phyloP scores from a whole-genome alignment of 2,113 vertebrate species.

The Zosterops borbonicus region DNA sequence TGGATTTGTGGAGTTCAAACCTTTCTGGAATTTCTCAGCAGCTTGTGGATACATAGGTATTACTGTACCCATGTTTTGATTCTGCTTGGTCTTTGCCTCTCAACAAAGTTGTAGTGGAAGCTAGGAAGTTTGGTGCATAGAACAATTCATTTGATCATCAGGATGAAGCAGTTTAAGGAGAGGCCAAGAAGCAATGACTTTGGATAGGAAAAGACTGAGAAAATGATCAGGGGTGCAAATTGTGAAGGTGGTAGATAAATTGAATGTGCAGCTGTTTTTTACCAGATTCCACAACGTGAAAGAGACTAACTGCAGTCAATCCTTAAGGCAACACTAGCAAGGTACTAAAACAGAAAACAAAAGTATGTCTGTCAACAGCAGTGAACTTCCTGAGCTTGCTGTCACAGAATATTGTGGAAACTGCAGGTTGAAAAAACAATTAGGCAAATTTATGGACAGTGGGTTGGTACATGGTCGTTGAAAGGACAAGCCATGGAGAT shows the following conservation, averaged over 20 bases:
- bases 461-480: not conserved
- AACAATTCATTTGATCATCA: not conserved
- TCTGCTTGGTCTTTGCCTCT: not conserved
- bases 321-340: not conserved
- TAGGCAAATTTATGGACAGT: not conserved
- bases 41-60: not conserved
- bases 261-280: not conserved
- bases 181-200: not conserved
- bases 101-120: not conserved
- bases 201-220: not conserved
- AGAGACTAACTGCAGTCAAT: not conserved
- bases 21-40: not conserved
- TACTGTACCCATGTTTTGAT: not conserved
- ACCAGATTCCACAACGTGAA: fast-evolving
- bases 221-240: not conserved
- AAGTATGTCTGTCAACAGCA: not conserved
- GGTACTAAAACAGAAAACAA: not conserved
- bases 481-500: not conserved
- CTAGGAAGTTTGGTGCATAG: not conserved
- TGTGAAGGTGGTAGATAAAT: not conserved
- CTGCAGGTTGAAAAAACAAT: not conserved
- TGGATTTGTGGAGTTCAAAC: not conserved
- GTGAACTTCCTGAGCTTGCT: not conserved
- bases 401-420: not conserved
- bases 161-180: not conserved